phyloP scores from a whole-genome alignment of 1,140 invertebrate species.

The Drosophila simulans region DNA sequence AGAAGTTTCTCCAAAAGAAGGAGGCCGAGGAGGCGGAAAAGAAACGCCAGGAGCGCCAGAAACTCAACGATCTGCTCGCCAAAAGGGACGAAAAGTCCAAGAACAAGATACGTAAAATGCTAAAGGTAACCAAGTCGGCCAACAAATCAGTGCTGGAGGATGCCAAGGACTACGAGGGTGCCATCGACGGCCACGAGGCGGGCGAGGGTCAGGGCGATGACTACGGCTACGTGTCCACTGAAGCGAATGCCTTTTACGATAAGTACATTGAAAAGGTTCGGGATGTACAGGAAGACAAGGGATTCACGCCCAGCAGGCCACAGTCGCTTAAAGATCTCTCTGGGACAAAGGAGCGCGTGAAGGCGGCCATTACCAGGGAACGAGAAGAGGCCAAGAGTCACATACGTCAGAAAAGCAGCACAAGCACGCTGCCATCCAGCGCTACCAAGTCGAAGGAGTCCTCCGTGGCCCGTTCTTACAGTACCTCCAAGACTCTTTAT shows the following conservation, averaged over 20 bases:
- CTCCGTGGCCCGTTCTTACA: slow-evolving; percentile 39
- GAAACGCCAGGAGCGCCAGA: slow-evolving; percentile 87
- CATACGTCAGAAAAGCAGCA: slow-evolving; percentile 33
- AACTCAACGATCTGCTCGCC: slow-evolving; percentile 88
- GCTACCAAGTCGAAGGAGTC: slow-evolving; percentile 15
- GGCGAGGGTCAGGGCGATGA: slow-evolving; percentile 93
- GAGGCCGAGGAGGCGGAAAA: slow-evolving; percentile 91
- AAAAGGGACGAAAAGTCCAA: slow-evolving; percentile 91
- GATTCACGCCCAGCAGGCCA: slow-evolving; percentile 73
- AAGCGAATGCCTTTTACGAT: slow-evolving; percentile 91
- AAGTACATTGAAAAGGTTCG: slow-evolving; percentile 91
- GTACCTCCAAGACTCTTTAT: slow-evolving; percentile 56
- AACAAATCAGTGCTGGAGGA: slow-evolving; percentile 94
- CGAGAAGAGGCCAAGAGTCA: slow-evolving; percentile 90
- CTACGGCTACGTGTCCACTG: slow-evolving; percentile 94
- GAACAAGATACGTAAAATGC: slow-evolving; percentile 87
- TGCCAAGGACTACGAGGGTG: slow-evolving; percentile 87
- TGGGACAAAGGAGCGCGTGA: slow-evolving; percentile 89
- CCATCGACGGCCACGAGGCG: slow-evolving; percentile 85
- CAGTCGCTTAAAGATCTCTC: slow-evolving; percentile 85
- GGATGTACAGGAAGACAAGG: slow-evolving; percentile 75
- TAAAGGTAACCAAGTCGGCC: slow-evolving; percentile 92
- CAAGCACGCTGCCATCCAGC: not conserved
- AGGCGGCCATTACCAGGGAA: slow-evolving; percentile 89
- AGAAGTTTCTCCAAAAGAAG: slow-evolving; percentile 92